phyloP scores from a whole-genome alignment of 1,140 invertebrate species.

The Drosophila sechellia region DNA sequence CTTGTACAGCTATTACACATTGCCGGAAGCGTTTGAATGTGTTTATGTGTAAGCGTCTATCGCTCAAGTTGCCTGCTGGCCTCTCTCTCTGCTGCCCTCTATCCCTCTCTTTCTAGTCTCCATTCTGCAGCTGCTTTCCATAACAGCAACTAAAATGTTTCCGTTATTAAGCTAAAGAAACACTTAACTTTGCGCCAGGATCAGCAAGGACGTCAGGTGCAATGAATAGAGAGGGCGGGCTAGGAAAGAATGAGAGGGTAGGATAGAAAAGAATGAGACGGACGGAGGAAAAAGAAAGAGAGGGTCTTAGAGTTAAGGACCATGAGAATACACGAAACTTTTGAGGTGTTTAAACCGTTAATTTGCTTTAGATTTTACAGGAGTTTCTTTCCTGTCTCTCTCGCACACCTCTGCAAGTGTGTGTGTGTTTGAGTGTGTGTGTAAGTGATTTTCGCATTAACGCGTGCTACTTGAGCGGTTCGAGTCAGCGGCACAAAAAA shows the following conservation, averaged over 20 bases:
- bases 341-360: slow-evolving; percentile 59
- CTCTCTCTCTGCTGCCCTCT: background rate
- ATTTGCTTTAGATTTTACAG: slow-evolving; percentile 60
- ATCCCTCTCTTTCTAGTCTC: background rate
- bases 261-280: background rate
- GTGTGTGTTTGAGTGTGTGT: slow-evolving; percentile 9
- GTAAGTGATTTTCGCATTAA: slow-evolving; percentile 61
- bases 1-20: slow-evolving; percentile 73
- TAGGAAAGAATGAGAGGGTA: background rate
- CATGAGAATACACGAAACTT: slow-evolving; percentile 28
- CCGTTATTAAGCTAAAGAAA: slow-evolving; percentile 83
- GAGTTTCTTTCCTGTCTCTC: background rate
- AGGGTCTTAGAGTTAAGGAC: background rate
- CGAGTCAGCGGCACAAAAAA: slow-evolving; percentile 31
- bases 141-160: slow-evolving; percentile 77
- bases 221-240: slow-evolving; percentile 23
- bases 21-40: slow-evolving; percentile 79
- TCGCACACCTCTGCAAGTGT: background rate
- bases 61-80: slow-evolving; percentile 30
- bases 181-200: slow-evolving; percentile 78
- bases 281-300: background rate
- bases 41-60: slow-evolving; percentile 74
- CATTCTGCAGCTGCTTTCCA: background rate
- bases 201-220: slow-evolving; percentile 54
- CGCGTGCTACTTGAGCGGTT: slow-evolving; percentile 56